Percentiles rank a stretch among this genome's conserved stretches.
phyloP scores from a whole-genome alignment of 92 coral and sea anemone genomes.

The Nematostella vectensis region DNA sequence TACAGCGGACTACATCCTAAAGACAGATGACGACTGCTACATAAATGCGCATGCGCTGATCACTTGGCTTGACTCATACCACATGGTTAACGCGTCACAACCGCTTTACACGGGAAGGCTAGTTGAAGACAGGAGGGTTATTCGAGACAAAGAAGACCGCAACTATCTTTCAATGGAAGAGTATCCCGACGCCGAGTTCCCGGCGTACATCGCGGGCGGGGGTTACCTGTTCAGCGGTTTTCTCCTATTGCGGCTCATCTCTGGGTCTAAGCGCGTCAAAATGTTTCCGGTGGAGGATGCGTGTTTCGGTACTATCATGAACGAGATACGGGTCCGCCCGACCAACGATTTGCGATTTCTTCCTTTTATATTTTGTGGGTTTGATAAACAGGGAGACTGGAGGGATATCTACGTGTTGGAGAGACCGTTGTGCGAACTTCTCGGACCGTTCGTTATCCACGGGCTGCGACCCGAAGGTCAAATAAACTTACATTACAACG shows the following conservation, averaged over 20 bases:
- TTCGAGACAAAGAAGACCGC: slow-evolving; percentile 21
- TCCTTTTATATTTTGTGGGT: slow-evolving; percentile 57
- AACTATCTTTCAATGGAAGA: slow-evolving; percentile 13
- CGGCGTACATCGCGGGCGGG: slow-evolving; percentile 60
- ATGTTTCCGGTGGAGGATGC: slow-evolving; percentile 75
- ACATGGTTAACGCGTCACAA: slow-evolving; percentile 29
- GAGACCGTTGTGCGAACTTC: slow-evolving; percentile 66
- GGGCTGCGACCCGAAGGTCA: slow-evolving; percentile 37
- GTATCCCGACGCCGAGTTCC: slow-evolving; percentile 17
- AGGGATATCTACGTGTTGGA: slow-evolving; percentile 6
- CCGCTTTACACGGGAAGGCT: slow-evolving; percentile 53
- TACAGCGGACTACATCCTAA: slow-evolving; percentile 42
- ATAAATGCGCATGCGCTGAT: slow-evolving; percentile 36
- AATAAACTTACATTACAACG: slow-evolving; percentile 59
- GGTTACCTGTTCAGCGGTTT: slow-evolving; percentile 69
- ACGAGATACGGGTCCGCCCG: slow-evolving; percentile 38
- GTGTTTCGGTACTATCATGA: slow-evolving; percentile 60
- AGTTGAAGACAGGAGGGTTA: background rate
- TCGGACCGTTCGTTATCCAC: slow-evolving; percentile 61
- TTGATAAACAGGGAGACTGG: slow-evolving; percentile 1
- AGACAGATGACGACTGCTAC: slow-evolving; percentile 73
- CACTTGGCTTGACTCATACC: slow-evolving; percentile 27
- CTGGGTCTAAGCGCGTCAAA: slow-evolving; percentile 31
- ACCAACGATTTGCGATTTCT: slow-evolving; percentile 34
- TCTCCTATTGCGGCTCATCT: slow-evolving; percentile 36